Base-by-base conservation (phyloP, 2,888 invertebrate species). In the Caenorhabditis zanzibari region DNA sequence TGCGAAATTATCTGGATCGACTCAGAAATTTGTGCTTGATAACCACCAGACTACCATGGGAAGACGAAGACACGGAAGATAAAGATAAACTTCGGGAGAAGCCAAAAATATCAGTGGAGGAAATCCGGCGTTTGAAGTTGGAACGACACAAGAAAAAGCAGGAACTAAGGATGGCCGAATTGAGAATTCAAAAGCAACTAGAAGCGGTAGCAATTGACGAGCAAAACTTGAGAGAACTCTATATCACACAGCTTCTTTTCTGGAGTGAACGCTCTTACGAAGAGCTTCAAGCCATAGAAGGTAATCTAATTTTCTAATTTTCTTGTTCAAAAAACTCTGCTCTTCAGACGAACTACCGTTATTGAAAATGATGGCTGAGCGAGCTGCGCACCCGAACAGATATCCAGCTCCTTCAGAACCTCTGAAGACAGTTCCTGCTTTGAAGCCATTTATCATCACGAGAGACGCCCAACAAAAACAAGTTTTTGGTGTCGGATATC, bases 401-500 rank as follows among this genome's bases (percentile, higher is more conserved):
- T 35, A 52, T 9, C 61, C 73, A 1, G 38, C 54, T 5, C 75
- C 32, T 16, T 47, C 76, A 2, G 35, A 68, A 16, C 72, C 80
- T 1, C 32, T 44, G 10, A 58, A 75, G 9, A 47, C 41, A 12
- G 69, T 66, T 3, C 71, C 76, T 6, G 59, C 54, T 12, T 44
- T 72, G 52, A 95, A 95, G 92, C 96, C 97, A 0, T 95, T 97
- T 83, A 96, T 97, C 54, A 96, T 99, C 73, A 96, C 98, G 0
- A 95, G 95, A 88, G 96, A 97, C 93, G 95, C 95, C 35, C 90
- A 95, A 6, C 97, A 98, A 93, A 98, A 97, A 93, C 95, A 96
- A 44, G 96, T 98, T 14, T 97, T 95, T 93, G 99, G 98, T 0
- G 94, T 95, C 47, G 98, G 98, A 0, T 99, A 99, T 94, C 98